Percentiles rank a stretch among this genome's conserved stretches.
Evolutionary conservation across 2,113 vertebrate species (phyloP).

Genomic region (Pangasianodon hypophthalmus): DNA sequence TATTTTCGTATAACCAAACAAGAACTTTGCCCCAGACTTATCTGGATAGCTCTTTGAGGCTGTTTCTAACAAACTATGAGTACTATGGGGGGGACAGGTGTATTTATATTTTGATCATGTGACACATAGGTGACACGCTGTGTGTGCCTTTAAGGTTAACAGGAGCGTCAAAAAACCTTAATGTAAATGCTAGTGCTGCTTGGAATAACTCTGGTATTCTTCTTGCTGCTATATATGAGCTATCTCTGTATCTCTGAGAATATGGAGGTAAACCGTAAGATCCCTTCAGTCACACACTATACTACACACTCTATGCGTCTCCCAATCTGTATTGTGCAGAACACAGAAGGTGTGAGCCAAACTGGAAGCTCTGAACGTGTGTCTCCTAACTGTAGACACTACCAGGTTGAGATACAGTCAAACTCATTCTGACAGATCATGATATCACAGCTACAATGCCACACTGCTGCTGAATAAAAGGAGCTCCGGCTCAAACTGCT

Average conservation of each 20-base stretch:
- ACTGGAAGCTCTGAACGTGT: background rate
- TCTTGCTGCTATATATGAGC: background rate
- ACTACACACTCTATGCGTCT: background rate
- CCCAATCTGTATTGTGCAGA: background rate
- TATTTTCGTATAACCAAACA: background rate
- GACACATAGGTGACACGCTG: background rate
- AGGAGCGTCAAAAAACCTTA: background rate
- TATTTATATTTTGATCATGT: background rate
- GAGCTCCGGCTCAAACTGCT: conserved; percentile 2
- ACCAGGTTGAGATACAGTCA: background rate
- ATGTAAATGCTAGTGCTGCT: background rate
- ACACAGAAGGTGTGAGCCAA: background rate
- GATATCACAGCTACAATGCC: conserved; percentile 11
- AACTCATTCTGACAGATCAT: background rate
- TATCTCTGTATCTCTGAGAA: background rate
- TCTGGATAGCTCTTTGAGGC: background rate
- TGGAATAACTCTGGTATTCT: background rate
- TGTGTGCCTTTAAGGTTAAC: background rate
- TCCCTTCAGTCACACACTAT: background rate
- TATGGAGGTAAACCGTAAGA: background rate
- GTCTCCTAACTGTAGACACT: background rate
- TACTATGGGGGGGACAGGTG: background rate
- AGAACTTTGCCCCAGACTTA: background rate
- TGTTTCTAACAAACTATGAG: background rate
- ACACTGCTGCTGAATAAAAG: background rate